A percentile compares a stretch with the other conserved stretches of the same genome.
Conservation (phyloP, 35 echinoderm and acorn worm genomes). For the Ptychodera flava region DNA sequence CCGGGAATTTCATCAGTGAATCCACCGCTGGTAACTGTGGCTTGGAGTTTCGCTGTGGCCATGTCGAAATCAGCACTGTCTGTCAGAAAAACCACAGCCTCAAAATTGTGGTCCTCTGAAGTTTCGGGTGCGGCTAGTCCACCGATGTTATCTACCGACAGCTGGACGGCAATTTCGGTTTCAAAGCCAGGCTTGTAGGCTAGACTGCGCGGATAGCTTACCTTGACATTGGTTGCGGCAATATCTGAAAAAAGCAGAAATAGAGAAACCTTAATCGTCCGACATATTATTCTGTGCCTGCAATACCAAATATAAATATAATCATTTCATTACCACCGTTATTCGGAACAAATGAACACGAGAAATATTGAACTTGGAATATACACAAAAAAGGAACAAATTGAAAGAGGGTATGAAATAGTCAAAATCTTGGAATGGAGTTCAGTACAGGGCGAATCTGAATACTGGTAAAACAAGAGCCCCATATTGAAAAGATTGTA, state of each 20-base stretch:
- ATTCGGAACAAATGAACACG: no score
- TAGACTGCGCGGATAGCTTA: background rate
- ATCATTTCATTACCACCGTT: no score
- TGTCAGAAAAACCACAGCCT: background rate
- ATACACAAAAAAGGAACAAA: no score
- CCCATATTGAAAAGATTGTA: no score
- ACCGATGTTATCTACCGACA: background rate
- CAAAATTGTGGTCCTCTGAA: background rate
- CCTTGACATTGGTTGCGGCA: background rate
- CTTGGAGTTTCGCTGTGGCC: background rate
- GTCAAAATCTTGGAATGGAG: no score
- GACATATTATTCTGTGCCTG: no score
- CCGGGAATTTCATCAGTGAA: background rate
- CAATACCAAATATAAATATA: no score
- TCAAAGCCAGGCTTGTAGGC: background rate
- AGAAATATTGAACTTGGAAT: no score
- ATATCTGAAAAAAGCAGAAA: conserved; percentile 2
- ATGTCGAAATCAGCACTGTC: background rate
- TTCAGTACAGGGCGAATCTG: no score
- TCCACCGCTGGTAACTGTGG: background rate
- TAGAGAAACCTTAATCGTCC: no score
- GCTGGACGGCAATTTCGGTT: background rate
- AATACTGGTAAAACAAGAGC: no score
- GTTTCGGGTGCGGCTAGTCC: background rate
- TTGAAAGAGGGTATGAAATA: no score